A percentile compares a stretch with the other conserved stretches of the same genome.
Evolutionary conservation across 2,113 vertebrate species (phyloP).

Genomic region (Struthidea cinerea): DNA sequence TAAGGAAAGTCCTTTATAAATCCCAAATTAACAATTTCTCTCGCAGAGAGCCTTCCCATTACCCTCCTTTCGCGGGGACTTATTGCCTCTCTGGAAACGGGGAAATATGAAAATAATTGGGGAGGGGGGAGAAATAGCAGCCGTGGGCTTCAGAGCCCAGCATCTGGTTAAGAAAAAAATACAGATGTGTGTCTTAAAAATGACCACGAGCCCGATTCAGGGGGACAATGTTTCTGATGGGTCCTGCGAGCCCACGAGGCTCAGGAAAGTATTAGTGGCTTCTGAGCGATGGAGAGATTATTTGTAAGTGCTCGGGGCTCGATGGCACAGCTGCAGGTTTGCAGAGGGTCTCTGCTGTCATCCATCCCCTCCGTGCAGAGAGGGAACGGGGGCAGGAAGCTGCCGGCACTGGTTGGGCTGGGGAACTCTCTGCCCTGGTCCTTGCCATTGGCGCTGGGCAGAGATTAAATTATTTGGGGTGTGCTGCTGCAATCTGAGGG

Average conservation of each 20-base stretch:
- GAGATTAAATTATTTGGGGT: neutral
- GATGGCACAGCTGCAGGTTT: accelerated
- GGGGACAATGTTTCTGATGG: neutral
- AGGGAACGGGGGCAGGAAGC: accelerated
- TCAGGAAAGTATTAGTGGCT: neutral
- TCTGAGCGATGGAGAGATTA: neutral
- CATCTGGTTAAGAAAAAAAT: neutral
- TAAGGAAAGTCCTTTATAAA: constrained; percentile 76
- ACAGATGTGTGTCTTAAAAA: constrained; percentile 38
- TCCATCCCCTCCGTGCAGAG: accelerated
- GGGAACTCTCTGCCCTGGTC: neutral
- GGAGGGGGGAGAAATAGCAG: constrained; percentile 35
- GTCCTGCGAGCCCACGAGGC: accelerated
- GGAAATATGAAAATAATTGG: constrained; percentile 60
- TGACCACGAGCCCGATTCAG: neutral
- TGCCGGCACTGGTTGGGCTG: neutral
- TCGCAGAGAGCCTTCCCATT: constrained; percentile 60
- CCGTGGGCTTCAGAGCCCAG: neutral
- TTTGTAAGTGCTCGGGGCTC: neutral
- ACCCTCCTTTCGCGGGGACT: constrained; percentile 46
- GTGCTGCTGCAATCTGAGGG: neutral
- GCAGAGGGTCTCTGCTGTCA: neutral
- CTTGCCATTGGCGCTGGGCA: neutral
- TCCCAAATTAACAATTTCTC: constrained; percentile 77
- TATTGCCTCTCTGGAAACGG: constrained; percentile 57